Evolutionary conservation across 2,888 invertebrate species (phyloP).

Genomic region (Stenodema calcarata): DNA sequence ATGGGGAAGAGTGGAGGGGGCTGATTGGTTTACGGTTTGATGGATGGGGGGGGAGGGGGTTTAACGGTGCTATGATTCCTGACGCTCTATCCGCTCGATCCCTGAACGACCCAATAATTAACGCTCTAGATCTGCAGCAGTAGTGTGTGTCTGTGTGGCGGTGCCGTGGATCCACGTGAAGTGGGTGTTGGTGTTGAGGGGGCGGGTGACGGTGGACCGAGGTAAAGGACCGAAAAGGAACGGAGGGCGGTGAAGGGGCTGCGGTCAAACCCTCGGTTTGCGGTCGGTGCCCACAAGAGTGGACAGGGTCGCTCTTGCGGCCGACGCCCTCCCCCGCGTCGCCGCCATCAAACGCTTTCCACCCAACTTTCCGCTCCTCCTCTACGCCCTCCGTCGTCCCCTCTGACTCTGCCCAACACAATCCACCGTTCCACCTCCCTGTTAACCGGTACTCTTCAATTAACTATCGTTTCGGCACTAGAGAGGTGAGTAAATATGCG

Average conservation of each 20-base stretch:
- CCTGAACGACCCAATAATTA: conserved; percentile 16
- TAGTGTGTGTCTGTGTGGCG: neutral
- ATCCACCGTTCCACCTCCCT: neutral
- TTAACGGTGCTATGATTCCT: neutral
- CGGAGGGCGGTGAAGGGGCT: neutral
- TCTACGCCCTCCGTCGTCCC: neutral
- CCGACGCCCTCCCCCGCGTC: neutral
- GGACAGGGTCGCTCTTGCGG: neutral
- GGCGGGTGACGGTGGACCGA: neutral
- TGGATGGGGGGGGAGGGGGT: neutral
- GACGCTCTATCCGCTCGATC: neutral
- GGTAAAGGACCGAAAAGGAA: neutral
- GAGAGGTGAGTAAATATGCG: neutral
- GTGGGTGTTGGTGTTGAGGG: neutral
- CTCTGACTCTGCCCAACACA: neutral
- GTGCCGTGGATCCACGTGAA: neutral
- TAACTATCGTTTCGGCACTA: neutral
- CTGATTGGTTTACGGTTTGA: too few relatives aligned
- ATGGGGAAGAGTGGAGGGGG: too few relatives aligned
- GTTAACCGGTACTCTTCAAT: neutral
- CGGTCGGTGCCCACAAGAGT: conserved; percentile 17
- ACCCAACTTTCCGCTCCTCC: neutral
- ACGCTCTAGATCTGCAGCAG: neutral
- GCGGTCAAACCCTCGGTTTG: conserved; percentile 16
- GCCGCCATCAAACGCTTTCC: neutral